These are phyloP conservation scores for Heterohyrax brucei DNA, from an alignment of 2,797 vertebrate genomes.

Conservation along the genomic window DNA sequence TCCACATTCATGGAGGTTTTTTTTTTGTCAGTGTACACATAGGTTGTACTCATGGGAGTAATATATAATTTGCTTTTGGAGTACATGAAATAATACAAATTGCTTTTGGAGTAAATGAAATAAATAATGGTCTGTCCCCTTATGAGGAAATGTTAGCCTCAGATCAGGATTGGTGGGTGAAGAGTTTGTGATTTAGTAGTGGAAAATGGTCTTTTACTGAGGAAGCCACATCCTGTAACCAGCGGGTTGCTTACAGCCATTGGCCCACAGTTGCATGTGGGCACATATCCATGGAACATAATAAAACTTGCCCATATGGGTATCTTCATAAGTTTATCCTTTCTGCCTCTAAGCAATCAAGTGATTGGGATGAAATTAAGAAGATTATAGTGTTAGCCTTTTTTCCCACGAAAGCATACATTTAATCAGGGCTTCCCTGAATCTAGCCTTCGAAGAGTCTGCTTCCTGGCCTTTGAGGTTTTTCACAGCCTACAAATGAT, in stretches of 20 bases:
- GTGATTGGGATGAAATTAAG: constrained; percentile 39
- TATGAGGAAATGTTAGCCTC: constrained; percentile 4
- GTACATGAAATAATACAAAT: constrained; percentile 30
- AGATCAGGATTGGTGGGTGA: background rate
- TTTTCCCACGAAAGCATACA: background rate
- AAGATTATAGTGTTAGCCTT: background rate
- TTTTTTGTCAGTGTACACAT: background rate
- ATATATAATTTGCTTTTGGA: constrained; percentile 29
- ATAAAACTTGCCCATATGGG: background rate
- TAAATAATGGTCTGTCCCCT: background rate
- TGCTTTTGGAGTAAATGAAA: constrained; percentile 53
- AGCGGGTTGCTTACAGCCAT: background rate
- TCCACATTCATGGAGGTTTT: background rate
- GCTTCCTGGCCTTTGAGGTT: constrained; percentile 42
- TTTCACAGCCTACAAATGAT: constrained; percentile 42
- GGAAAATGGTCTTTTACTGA: background rate
- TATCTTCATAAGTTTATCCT: constrained; percentile 30
- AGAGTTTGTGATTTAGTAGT: background rate
- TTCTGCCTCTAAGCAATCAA: constrained; percentile 2
- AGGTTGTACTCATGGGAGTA: constrained; percentile 5
- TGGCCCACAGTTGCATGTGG: background rate
- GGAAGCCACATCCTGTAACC: background rate
- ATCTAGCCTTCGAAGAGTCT: background rate
- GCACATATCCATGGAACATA: background rate
- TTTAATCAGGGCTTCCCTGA: constrained; percentile 14